Base-by-base conservation (phyloP, 2,888 invertebrate species). In the Troilus luridus region DNA sequence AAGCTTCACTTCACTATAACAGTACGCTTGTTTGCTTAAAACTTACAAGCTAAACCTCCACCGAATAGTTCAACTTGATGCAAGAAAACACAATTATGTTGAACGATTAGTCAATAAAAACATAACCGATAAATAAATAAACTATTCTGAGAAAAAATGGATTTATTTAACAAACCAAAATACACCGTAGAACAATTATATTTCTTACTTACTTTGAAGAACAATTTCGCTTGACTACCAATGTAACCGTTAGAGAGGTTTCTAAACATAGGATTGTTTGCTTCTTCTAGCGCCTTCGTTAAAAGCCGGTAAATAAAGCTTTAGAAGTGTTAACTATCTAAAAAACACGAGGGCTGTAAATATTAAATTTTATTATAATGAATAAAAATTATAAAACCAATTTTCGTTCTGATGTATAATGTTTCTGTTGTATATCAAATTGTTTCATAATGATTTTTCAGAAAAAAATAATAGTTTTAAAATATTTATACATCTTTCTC, bases 191-290 rank as follows among this genome's bases (percentile, higher is more conserved):
- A 85, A 85, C 85, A n/a, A 58, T 85, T 85, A 56, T 85, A 85
- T 85, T 58, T 67, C 41, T 56, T 85, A 85, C 85, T 85, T 85
- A 85, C 85, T 85, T 85, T 56, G 54, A 54, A 56, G 85, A 85
- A 85, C 85, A 56, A 85, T 56, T 85, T 85, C 56, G 85, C 85
- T 85, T 85, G 85, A 85, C 85, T 85, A 85, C 85, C 56, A 58
- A 56, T 85, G 85, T 85, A 85, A 85, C 85, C 85, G 85, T 85
- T 85, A n/a, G 85, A 56, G 85, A 85, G 85, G 85, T 85, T 85
- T 58, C 85, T 85, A 85, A 85, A 85, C 85, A 85, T n/a, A 56
- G n/a, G n/a, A 56, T 85, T 85, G 85, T 85, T 85, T 85, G 85
- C 85, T 85, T 58, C 56, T 85, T 9, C 56, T 85, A 85, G 85